A percentile compares a stretch with the other conserved stretches of the same genome.
These are phyloP conservation scores for Coregonus clupeaformis DNA, from an alignment of 2,113 vertebrate genomes.

Conservation along the genomic window DNA sequence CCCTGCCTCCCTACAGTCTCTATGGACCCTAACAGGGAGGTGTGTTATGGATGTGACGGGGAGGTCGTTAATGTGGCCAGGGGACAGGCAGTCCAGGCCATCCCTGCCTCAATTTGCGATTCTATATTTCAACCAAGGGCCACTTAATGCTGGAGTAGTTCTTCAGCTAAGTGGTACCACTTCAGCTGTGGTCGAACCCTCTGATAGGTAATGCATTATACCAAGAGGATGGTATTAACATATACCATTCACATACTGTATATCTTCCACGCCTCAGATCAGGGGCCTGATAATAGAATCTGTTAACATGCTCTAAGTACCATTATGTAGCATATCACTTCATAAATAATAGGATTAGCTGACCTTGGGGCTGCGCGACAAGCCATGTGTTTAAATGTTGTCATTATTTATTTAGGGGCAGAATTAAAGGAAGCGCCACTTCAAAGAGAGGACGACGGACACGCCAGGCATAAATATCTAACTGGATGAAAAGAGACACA, in stretches of 20 bases:
- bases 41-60: conserved; percentile 62
- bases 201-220: conserved; percentile 83
- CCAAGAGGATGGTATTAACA: conserved; percentile 86
- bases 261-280: conserved; percentile 91
- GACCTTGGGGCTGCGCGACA: conserved; percentile 91
- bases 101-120: conserved; percentile 71
- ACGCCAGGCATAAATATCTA: conserved; percentile 88
- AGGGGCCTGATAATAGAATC: conserved; percentile 97
- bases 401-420: conserved; percentile 99
- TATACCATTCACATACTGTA: conserved; percentile 91
- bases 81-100: conserved; percentile 53
- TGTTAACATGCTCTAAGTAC: conserved; percentile 99
- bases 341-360: conserved; percentile 99
- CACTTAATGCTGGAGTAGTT: conserved; percentile 86
- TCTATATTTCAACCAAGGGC: conserved; percentile 74
- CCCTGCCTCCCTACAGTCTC: conserved; percentile 19
- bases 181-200: conserved; percentile 81
- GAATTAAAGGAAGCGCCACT: conserved; percentile 96
- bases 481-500: conserved; percentile 20
- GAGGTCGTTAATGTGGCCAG: conserved; percentile 65
- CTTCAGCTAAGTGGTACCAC: conserved; percentile 85
- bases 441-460: conserved; percentile 74
- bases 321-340: conserved; percentile 99
- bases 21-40: conserved; percentile 34
- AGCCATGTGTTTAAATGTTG: conserved; percentile 98